Conservation (phyloP, 1,140 invertebrate genomes). For the Colletes gigas region DNA sequence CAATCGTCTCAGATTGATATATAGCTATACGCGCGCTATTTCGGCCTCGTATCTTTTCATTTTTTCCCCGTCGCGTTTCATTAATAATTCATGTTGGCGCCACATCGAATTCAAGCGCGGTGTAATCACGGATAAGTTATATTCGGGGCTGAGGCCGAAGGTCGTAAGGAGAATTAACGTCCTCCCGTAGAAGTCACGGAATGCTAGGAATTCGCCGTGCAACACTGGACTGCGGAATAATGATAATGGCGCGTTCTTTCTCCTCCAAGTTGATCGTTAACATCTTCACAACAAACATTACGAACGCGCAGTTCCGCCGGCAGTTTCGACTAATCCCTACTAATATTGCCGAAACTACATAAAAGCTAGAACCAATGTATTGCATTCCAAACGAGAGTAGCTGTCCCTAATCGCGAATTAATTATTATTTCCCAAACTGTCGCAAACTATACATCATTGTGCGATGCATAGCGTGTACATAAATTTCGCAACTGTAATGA, state of each 20-base stretch:
- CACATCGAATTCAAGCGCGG: conserved; percentile 48
- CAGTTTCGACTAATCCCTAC: background rate
- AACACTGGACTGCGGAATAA: conserved; percentile 27
- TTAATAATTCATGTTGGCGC: conserved; percentile 45
- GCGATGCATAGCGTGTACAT: too few species aligned
- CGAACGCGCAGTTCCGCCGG: background rate
- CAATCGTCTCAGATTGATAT: conserved; percentile 13
- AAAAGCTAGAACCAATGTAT: background rate
- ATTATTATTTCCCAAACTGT: too few species aligned
- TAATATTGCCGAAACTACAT: background rate
- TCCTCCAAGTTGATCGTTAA: background rate
- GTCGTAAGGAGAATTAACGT: conserved; percentile 58
- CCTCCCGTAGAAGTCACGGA: conserved; percentile 26
- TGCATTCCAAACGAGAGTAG: too few species aligned
- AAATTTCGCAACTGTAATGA: too few species aligned
- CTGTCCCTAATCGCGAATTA: too few species aligned
- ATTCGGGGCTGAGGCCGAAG: conserved; percentile 27
- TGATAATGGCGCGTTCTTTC: conserved; percentile 5
- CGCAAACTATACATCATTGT: too few species aligned
- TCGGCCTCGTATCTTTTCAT: background rate
- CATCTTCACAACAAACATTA: conserved; percentile 1
- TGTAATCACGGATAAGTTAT: conserved; percentile 57
- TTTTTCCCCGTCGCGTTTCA: background rate
- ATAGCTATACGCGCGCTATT: conserved; percentile 7
- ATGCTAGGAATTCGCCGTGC: conserved; percentile 34